Percentiles rank a stretch among this genome's conserved stretches.
Conservation (phyloP, 2,797 vertebrate genomes). For the Enteromius thamalakanensis region DNA sequence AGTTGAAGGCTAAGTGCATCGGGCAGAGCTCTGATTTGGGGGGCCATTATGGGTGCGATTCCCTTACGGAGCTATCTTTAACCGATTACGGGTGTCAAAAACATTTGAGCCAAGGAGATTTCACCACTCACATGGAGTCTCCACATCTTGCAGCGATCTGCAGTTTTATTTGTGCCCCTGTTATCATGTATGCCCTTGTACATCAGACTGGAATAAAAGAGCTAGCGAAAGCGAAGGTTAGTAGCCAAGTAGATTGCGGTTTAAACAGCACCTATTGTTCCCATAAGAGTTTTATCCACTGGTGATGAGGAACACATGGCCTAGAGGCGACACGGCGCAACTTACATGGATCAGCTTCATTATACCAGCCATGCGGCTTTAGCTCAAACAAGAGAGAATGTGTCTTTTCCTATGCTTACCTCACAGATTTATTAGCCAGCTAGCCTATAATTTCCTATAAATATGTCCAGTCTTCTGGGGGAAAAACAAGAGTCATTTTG, state of each 20-base stretch:
- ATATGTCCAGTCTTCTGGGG: conserved; percentile 52
- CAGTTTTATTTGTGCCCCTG: conserved; percentile 49
- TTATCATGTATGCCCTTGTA: conserved; percentile 59
- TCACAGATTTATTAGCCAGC: conserved; percentile 53
- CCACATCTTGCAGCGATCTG: conserved; percentile 62
- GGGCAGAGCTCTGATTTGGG: conserved; percentile 30
- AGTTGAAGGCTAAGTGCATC: conserved; percentile 48
- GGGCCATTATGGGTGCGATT: conserved; percentile 42
- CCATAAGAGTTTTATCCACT: conserved; percentile 43
- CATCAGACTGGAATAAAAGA: conserved; percentile 57
- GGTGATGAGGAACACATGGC: conserved; percentile 73
- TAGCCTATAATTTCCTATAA: conserved; percentile 58
- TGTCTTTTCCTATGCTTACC: conserved; percentile 68
- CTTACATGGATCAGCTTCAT: conserved; percentile 67
- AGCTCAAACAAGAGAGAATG: conserved; percentile 59
- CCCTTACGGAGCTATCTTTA: conserved; percentile 61
- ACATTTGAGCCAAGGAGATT: conserved; percentile 49
- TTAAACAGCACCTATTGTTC: conserved; percentile 69
- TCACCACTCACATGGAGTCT: conserved; percentile 39
- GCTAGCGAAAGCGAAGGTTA: conserved; percentile 42
- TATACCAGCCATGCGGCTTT: conserved; percentile 60
- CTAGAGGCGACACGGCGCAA: conserved; percentile 56
- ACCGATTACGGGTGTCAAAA: conserved; percentile 60
- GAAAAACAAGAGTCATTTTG: conserved; percentile 44
- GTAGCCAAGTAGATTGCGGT: conserved; percentile 49